Base-by-base conservation (phyloP, 2,888 invertebrate species). In the Tetragonisca angustula region DNA sequence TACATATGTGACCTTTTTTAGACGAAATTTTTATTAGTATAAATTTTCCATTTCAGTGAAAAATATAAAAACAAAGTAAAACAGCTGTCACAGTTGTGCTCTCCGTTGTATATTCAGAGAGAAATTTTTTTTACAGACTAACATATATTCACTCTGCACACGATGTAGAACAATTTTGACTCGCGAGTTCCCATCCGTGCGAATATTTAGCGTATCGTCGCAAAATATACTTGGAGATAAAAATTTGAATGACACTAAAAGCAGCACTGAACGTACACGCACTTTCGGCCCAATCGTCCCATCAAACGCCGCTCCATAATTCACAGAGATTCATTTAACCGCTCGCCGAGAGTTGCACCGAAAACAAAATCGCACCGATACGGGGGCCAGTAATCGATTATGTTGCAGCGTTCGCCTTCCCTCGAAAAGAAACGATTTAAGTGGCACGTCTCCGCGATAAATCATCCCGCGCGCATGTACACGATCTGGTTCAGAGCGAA, bases 391-490 rank as follows among this genome's bases (percentile, higher is more conserved):
- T 64, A 74, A 74, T 64, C 74, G 62, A 62, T 36, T 64, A 54
- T 52, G 24, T 62, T 52, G 52, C 64, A 36, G 52, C 64, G 19
- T 49, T 72, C 27, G 52, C n/a, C 24, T 17, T 19, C 13, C 11
- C 52, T 36, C 27, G 52, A 24, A 49, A 74, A 83, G 52, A 71
- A 70, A 56, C 56, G 65, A 76, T 79, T 59, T 65, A 65, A 67
- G 70, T 75, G 65, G 32, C 70, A 61, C 81, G 62, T 67, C 52
- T 21, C 61, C 15, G 43, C 68, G 82, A 83, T 83, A 83, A 83
- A 83, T 83, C 82, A 81, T 70, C 68, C 65, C 11, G 24, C 70
- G 49, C 19, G 75, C 67, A 65, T 61, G 62, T 24, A 15, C 79
- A 74, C 61, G 71, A 71, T 80, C 70, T 56, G 52, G 56, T 80